These are phyloP conservation scores for Trisateles emortualis DNA, from an alignment of 2,888 invertebrate species.

Conservation along the genomic window DNA sequence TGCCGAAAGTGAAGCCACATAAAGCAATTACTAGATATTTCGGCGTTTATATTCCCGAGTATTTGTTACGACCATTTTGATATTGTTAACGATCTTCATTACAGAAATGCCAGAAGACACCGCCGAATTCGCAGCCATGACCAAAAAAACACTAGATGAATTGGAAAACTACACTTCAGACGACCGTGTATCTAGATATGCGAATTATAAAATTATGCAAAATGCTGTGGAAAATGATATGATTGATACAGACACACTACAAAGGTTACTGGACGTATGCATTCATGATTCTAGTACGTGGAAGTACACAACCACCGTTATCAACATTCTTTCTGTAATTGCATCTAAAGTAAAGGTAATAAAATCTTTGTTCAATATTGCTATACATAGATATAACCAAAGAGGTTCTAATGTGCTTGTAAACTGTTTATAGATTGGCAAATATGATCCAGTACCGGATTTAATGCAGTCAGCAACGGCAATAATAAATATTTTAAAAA, in stretches of 20 bases:
- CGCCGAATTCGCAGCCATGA: conserved; percentile 35
- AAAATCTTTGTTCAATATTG: not conserved
- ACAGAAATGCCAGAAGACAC: conserved; percentile 64
- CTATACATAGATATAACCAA: no score
- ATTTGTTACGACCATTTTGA: not conserved
- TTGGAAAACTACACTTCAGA: conserved; percentile 56
- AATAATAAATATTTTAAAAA: conserved; percentile 60
- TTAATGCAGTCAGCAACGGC: conserved; percentile 60
- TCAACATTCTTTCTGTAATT: conserved; percentile 59
- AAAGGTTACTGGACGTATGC: conserved; percentile 62
- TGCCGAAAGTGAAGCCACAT: not conserved
- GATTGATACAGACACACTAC: conserved; percentile 42
- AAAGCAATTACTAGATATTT: not conserved
- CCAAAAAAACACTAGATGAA: conserved; percentile 47
- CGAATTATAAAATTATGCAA: conserved; percentile 54
- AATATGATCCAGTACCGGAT: conserved; percentile 41
- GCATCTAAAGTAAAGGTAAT: conserved; percentile 66
- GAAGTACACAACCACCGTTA: conserved; percentile 52
- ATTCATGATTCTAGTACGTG: conserved; percentile 46
- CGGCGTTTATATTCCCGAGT: not conserved
- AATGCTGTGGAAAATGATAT: conserved; percentile 51
- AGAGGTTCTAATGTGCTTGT: conserved; percentile 9
- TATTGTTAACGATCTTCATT: conserved; percentile 24
- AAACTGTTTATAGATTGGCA: conserved; percentile 40
- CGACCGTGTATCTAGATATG: conserved; percentile 35